Evolutionary conservation across 2,797 vertebrate genomes (phyloP).

Genomic region (Kryptopterus vitreolus): DNA sequence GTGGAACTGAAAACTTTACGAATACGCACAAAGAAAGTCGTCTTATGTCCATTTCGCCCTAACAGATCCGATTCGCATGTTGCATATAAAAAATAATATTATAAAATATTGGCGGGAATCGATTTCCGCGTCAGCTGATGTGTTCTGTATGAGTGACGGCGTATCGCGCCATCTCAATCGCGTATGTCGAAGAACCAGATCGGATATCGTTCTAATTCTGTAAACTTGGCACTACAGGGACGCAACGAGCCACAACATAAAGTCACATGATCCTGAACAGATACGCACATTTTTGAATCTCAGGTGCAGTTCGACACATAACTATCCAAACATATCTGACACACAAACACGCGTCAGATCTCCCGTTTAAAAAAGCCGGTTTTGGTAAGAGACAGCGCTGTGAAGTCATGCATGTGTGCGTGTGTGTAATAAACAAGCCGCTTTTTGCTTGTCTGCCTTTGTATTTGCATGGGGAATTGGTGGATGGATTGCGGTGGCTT

Average conservation of each 20-base stretch:
- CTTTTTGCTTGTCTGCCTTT: slow-evolving; percentile 44
- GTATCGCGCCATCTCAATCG: background rate
- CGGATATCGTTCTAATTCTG: background rate
- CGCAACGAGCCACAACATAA: background rate
- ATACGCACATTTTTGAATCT: background rate
- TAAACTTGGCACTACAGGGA: background rate
- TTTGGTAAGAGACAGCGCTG: background rate
- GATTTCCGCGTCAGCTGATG: background rate
- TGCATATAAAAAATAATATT: no score
- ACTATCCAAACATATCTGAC: no score
- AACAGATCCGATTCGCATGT: no score
- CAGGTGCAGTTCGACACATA: background rate
- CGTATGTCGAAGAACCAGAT: background rate
- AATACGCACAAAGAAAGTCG: background rate
- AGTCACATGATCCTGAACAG: no score
- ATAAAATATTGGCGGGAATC: background rate
- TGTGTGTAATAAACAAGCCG: slow-evolving; percentile 43
- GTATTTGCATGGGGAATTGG: slow-evolving; percentile 56
- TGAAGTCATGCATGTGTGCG: background rate
- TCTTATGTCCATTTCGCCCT: background rate
- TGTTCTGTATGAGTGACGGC: background rate
- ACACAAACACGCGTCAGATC: no score
- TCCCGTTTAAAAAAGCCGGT: background rate
- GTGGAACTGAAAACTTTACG: background rate
- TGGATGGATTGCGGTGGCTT: slow-evolving; percentile 51